These are phyloP conservation scores for Parazoanthus swiftii DNA, from an alignment of 92 coral and sea anemone genomes.

Conservation along the genomic window DNA sequence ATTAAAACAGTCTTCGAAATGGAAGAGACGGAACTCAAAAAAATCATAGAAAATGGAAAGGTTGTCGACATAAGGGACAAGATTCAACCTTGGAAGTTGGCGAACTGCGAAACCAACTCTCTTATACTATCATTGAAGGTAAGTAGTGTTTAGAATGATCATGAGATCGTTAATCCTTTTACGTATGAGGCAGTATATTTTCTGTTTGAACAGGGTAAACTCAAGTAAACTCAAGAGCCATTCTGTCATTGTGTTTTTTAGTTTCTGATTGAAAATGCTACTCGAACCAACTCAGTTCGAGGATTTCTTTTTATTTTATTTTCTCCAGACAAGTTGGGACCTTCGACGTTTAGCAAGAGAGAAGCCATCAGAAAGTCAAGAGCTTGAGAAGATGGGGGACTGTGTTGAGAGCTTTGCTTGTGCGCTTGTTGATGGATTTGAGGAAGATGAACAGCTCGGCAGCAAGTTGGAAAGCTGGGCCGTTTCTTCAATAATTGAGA, in stretches of 20 bases:
- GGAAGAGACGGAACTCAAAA: not conserved
- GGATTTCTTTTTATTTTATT: not conserved
- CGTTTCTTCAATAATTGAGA: not conserved
- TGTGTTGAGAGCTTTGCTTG: slow-evolving; percentile 3
- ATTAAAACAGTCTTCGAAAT: not conserved
- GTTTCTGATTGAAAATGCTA: too few species aligned
- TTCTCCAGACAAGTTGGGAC: not conserved
- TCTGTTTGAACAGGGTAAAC: too few species aligned
- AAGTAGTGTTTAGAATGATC: not conserved
- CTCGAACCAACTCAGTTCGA: too few species aligned
- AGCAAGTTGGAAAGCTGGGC: not conserved
- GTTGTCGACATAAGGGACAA: not conserved
- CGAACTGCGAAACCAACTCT: slow-evolving; percentile 24
- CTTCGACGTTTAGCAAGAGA: not conserved
- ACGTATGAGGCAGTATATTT: too few species aligned
- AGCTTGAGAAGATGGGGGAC: slow-evolving; percentile 1
- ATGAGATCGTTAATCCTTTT: too few species aligned
- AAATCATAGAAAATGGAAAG: not conserved
- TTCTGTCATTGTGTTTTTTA: too few species aligned
- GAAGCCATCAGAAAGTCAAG: not conserved
- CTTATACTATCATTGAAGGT: slow-evolving; percentile 13
- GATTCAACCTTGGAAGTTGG: slow-evolving; percentile 23
- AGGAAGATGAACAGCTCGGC: not conserved
- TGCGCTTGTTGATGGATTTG: slow-evolving; percentile 15
- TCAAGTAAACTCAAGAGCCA: too few species aligned